Evolutionary conservation across 1,140 invertebrate species (phyloP), one percentile per base, ranked within the genome.

Genomic region (Hirudo medicinalis): DNA sequence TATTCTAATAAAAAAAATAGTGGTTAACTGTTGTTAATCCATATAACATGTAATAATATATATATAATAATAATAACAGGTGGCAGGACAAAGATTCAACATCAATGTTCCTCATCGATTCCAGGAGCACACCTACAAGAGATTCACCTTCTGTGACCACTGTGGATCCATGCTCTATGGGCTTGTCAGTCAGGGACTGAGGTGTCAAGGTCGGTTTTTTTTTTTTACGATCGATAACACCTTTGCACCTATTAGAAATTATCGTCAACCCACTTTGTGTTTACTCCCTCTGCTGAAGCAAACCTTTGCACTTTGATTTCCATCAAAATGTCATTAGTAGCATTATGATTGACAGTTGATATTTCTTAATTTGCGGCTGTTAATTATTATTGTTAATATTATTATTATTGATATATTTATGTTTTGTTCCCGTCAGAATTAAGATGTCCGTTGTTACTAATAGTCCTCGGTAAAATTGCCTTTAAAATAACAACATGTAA

Each of bases 71-170:
- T n/a, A 49, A 49, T 17, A 49, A 49, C 54, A 80, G 80, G 78
- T 78, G 49, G 71, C 77, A 25, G 79, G 78, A 73, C 79, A 81
- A 80, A 86, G 96, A 57, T 99, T 99, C 85, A 97, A 90, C 82
- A 95, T 99, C 75, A 97, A 99, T 83, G 87, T 99, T 74, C 96
- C 96, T 70, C 97, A 99, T 86, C 88, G 92, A 29, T 88, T 88
- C 80, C 81, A 81, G 73, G 83, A 85, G 69, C 96, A 98, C 83
- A 97, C 88, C 78, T 99, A 94, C 84, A 97, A 94, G 84, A 85
- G 91, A 73, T 96, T 96, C 81, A 98, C 97, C 53, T 99, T 99
- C 83, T 99, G 97, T 86, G 95, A 99, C 84, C 96, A 99, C 81
- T 99, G 96, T 84, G 97, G 96, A 70, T 92, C 91, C 20, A 82